phyloP scores from a whole-genome alignment of 1,140 invertebrate species.

The Zaprionus taronus region DNA sequence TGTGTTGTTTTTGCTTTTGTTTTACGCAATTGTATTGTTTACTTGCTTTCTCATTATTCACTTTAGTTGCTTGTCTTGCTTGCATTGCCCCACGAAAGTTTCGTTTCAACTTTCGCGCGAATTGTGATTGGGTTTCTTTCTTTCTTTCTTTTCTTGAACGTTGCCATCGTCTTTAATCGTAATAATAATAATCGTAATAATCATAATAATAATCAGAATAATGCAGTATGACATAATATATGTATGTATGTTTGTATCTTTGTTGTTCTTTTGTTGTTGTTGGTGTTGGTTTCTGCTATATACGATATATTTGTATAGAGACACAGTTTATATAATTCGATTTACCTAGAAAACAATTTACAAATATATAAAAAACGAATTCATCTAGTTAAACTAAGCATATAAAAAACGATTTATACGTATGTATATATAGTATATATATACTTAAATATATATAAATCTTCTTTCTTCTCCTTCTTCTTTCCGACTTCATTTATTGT shows the following conservation, averaged over 20 bases:
- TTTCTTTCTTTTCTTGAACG: conserved; percentile 1
- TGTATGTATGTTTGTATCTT: conserved; percentile 30
- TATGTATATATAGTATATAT: conserved; percentile 30
- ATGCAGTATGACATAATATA: conserved; percentile 73
- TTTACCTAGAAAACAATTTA: conserved; percentile 84
- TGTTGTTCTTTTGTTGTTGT: conserved; percentile 41
- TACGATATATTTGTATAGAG: conserved; percentile 30
- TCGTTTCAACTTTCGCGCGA: conserved; percentile 36
- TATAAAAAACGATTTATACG: conserved; percentile 71
- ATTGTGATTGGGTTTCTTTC: conserved; percentile 34
- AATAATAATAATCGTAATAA: conserved; percentile 61
- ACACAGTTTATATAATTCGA: conserved; percentile 72
- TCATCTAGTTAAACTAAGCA: conserved; percentile 79
- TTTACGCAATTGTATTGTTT: conserved; percentile 2
- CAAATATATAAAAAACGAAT: conserved; percentile 83
- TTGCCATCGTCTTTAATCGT: conserved; percentile 46
- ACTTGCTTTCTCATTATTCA: conserved; percentile 36
- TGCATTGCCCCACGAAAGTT: conserved; percentile 31
- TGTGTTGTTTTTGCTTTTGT: conserved; percentile 21
- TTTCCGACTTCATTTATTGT: conserved; percentile 28
- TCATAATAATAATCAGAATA: conserved; percentile 70
- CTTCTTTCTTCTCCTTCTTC: neutral
- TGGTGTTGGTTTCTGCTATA: conserved; percentile 16
- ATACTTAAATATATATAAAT: conserved; percentile 23
- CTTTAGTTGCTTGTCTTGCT: conserved; percentile 31